Evolutionary conservation across 2,888 invertebrate genomes (phyloP), one percentile per base, ranked within the genome.

Genomic region (Scaptomyza tumidula): DNA sequence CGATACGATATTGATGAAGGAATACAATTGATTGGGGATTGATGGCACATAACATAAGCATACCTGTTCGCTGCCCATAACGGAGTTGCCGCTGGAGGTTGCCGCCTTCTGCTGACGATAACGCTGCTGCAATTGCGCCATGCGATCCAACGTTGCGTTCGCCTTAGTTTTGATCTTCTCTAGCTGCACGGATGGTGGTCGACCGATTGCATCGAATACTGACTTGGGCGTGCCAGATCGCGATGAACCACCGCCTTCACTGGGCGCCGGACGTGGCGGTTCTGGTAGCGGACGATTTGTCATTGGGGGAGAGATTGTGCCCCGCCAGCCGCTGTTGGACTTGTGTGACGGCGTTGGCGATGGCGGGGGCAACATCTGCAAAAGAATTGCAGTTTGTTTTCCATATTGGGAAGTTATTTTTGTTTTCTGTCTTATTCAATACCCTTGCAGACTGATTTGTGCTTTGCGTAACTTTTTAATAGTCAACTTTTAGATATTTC

Each of bases 61-160:
- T 74, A 91, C 90, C 89, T 91, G 91, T 24, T 90, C 89, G 39
- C 78, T 86, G 49, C 72, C 68, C 33, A 58, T 39, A 6, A 33
- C 29, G 1, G 54, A 65, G 7, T 14, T 41, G 44, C 79, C 75
- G 16, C 74, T 79, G 37, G 86, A 81, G 10, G 67, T 82, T 41
- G 82, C 79, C 16, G 93, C 92, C 89, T 94, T 94, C 80, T 94
- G 94, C 75, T 94, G 93, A 41, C 93, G 92, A 78, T 94, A 94
- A 45, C 94, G 91, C 80, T 94, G 93, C 79, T 94, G 94, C 49
- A 94, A 88, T 33, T 90, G 63, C 10, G 92, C 90, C 92, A 92
- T 92, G 44, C 92, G 90, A 78, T 92, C 92, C 58, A 92, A 52
- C 1, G 92, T 92, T 27, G 92, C 92, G 52, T 84, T 92, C 1